These are phyloP conservation scores for Heliconius charithonia DNA, from an alignment of 2,888 invertebrate species.

Conservation along the genomic window DNA sequence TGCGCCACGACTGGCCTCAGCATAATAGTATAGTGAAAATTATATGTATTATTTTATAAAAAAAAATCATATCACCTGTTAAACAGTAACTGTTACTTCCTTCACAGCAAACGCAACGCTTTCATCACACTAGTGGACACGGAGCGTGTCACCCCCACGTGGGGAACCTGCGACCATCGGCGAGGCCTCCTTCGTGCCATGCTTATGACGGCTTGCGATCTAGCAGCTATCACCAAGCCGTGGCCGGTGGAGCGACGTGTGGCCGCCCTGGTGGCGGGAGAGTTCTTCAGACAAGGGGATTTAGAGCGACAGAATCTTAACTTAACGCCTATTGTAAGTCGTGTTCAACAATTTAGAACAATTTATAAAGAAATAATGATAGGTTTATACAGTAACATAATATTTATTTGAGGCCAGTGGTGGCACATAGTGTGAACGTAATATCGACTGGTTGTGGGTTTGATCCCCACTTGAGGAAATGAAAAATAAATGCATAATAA, in stretches of 20 bases:
- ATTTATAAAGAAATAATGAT: no score
- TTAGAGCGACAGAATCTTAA: constrained; percentile 94
- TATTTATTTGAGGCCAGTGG: no score
- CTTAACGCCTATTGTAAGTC: constrained; percentile 93
- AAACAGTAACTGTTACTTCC: not conserved
- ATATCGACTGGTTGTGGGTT: no score
- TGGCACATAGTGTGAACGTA: no score
- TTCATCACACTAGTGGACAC: constrained; percentile 89
- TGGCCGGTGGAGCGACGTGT: constrained; percentile 96
- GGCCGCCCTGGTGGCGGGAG: constrained; percentile 95
- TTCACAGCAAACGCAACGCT: constrained; percentile 90
- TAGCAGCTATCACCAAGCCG: constrained; percentile 97
- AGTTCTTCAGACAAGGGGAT: constrained; percentile 97
- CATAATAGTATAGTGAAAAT: no score
- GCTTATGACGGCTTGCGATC: constrained; percentile 97
- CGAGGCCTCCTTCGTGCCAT: constrained; percentile 93
- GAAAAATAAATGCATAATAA: no score
- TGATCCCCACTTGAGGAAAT: no score
- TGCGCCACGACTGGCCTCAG: no score
- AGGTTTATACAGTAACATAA: no score
- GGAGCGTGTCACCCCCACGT: constrained; percentile 71
- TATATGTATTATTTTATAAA: no score
- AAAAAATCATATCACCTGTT: not conserved
- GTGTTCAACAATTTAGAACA: no score
- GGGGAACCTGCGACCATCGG: constrained; percentile 90